phyloP scores from a whole-genome alignment of 2,797 vertebrate species.

The Ctenopoma multispine region DNA sequence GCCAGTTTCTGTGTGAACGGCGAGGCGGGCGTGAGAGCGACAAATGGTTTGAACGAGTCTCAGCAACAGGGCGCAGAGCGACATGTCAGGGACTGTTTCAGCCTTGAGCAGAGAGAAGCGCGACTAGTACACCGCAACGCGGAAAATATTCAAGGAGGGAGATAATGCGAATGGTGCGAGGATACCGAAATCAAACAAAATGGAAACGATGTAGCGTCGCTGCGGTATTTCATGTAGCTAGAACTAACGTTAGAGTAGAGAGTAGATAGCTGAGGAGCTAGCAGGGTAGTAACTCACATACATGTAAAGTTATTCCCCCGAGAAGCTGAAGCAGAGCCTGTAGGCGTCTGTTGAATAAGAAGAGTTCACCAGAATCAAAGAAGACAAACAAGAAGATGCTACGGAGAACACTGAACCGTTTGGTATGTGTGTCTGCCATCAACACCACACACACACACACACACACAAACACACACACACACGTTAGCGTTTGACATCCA shows the following conservation, averaged over 20 bases:
- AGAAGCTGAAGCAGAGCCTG: conserved; percentile 69
- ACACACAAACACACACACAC: conserved; percentile 18
- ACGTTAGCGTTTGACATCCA: conserved; percentile 57
- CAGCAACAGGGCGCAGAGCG: conserved; percentile 85
- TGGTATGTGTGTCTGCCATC: conserved; percentile 78
- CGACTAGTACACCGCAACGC: conserved; percentile 78
- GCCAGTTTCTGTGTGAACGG: conserved; percentile 45
- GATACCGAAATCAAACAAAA: conserved; percentile 75
- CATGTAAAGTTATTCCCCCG: conserved; percentile 81
- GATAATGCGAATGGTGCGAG: conserved; percentile 84
- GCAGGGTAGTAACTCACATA: conserved; percentile 72
- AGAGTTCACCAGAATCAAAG: conserved; percentile 66
- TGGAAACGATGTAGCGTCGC: conserved; percentile 84
- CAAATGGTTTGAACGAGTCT: conserved; percentile 58
- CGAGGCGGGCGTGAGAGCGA: conserved; percentile 39
- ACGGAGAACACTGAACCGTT: conserved; percentile 80
- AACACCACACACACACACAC: conserved; percentile 21
- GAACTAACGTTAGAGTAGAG: conserved; percentile 77
- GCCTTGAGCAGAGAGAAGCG: conserved; percentile 62
- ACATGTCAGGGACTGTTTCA: conserved; percentile 74
- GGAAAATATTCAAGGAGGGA: conserved; percentile 71
- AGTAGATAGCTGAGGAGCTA: conserved; percentile 80
- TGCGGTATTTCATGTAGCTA: conserved; percentile 77
- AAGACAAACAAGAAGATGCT: conserved; percentile 79
- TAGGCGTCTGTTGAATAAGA: conserved; percentile 60